Base-by-base conservation (phyloP, 1,140 invertebrate genomes). In the Neelides sp. region DNA sequence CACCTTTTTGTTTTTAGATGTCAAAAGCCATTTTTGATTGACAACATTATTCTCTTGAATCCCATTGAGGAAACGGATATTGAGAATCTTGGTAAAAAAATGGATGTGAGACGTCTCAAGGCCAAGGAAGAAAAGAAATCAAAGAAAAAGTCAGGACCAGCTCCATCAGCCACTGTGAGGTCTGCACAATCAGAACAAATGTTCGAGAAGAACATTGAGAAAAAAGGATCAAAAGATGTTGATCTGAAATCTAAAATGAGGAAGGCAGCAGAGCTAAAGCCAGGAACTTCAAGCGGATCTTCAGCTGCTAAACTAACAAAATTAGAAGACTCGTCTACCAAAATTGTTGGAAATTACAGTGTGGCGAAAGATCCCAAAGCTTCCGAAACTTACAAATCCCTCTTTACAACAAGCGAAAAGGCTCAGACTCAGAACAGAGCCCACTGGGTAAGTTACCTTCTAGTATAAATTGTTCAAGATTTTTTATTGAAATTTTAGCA, bases 391-490 rank as follows among this genome's bases (percentile, higher is more conserved):
- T 93, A 85, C 63, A 98, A 98, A 69, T 95, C 91, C 19, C 68
- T 98, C 19, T 98, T 98, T 63, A 97, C 91, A 0, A 77, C 80
- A 13, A 87, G 91, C 65, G 78, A 87, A 64, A 80, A 76, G 40
- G 91, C 92, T 24, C 75, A 84, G 62, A 78, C 83, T 41, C 87
- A 96, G 66, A 75, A 80, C 27, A 80, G 81, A 63, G 89, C 88
- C 3, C 91, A 98, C 66, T 98, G 94, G 94, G 79, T 98, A 44
- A 96, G 93, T 4, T 95, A 90, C 65, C n/a, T n/a, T n/a, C n/a
- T n/a, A 97, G n/a, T n/a, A n/a, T n/a, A n/a, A n/a, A n/a, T n/a
- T n/a, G n/a, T n/a, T n/a, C n/a, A n/a, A n/a, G n/a, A n/a, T n/a
- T n/a, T n/a, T n/a, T n/a, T n/a, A n/a, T n/a, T n/a, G n/a, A n/a